A percentile compares a stretch with the other conserved stretches of the same genome.
Evolutionary conservation across 2,888 invertebrate genomes (phyloP).

Genomic region (Allacma fusca): DNA sequence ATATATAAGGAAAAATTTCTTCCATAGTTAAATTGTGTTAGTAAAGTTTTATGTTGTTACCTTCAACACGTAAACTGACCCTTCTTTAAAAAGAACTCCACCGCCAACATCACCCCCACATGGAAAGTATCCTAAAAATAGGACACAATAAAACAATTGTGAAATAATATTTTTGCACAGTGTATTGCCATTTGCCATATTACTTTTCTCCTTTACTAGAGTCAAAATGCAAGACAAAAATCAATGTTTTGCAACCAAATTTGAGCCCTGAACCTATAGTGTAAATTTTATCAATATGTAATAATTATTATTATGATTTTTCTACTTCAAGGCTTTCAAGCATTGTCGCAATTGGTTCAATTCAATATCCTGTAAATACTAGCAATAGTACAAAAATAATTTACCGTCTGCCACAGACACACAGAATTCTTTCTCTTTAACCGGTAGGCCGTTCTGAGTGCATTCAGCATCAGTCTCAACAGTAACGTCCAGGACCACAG

Average conservation of each 20-base stretch:
- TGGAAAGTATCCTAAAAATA: background rate
- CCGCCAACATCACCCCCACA: background rate
- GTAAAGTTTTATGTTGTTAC: background rate
- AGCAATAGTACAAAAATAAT: background rate
- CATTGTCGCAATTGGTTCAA: background rate
- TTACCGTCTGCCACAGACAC: background rate
- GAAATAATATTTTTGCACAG: too few species aligned
- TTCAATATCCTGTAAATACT: background rate
- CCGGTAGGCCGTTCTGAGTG: background rate
- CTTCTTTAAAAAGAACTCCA: background rate
- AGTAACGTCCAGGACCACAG: background rate
- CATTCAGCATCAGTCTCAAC: background rate
- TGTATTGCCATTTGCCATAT: background rate
- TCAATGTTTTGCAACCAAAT: too few species aligned
- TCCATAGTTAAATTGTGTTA: background rate
- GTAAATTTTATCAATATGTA: too few species aligned
- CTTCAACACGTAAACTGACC: background rate
- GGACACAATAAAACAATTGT: too few species aligned
- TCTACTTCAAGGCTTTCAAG: too few species aligned
- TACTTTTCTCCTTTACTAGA: too few species aligned
- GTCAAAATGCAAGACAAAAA: too few species aligned
- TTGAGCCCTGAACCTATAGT: too few species aligned
- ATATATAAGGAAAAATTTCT: background rate
- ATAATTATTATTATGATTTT: too few species aligned
- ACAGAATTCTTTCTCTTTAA: background rate